Evolutionary conservation across 2,797 vertebrate genomes (phyloP), one percentile per base, ranked within the genome.

Genomic region (Cossypha niveicapilla): DNA sequence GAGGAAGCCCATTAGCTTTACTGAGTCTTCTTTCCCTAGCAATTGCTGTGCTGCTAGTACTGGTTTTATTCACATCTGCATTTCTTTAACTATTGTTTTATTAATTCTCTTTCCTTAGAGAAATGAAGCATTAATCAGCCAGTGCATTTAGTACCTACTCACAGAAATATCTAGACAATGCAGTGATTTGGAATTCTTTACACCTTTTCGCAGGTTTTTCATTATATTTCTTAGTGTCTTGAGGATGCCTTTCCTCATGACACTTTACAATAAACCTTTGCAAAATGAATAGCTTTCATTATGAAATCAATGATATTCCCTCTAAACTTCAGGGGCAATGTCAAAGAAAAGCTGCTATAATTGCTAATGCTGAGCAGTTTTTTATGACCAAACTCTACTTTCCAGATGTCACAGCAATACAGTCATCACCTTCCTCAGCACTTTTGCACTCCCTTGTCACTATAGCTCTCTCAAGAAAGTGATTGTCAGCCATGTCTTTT

Each of bases 201-300:
- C 32, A 73, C 45, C 42, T 30, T 86, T 82, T 82, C 86, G 37
- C 27, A 27, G 56, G 67, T 86, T 87, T 91, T 87, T 76, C 32
- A 63, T 66, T 92, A 30, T 61, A 57, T 92, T 95, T 93, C 80
- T 68, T 48, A 58, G 50, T 54, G 42, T 75, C 66, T 60, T 83
- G 85, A 75, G 65, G 57, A 90, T 76, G 50, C 80, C 35, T 86
- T 86, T 89, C 44, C 78, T 85, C 68, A 25, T 65, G 88, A 83
- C 39, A 37, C 56, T 83, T 75, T 65, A 73, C 42, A 88, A 88
- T 75, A 81, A 95, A 78, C 90, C 75, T 88, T 80, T 89, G 78
- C 90, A 93, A 95, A 96, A 91, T 77, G 44, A 95, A 91, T 88
- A 85, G 92, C 70, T 84, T 93, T 86, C 71, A 91, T 96, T 95